Conservation (phyloP, 2,113 vertebrate genomes). For the Carollia perspicillata region DNA sequence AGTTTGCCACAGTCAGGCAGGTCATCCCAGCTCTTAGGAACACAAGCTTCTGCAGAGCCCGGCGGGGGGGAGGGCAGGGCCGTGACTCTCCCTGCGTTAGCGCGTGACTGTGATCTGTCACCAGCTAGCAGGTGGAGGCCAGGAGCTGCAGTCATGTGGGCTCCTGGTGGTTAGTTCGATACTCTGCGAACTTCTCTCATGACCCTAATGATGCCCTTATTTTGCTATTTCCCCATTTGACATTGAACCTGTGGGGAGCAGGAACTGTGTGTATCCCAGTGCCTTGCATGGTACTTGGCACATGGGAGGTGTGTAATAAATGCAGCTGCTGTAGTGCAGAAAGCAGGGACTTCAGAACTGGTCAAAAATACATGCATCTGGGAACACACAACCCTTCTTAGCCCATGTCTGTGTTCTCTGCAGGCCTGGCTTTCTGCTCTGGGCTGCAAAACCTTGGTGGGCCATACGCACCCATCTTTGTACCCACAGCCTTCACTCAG, state of each 20-base stretch:
- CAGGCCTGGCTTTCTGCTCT: background rate
- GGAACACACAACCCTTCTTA: background rate
- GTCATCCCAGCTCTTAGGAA: slow-evolving; percentile 54
- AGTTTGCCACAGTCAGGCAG: slow-evolving; percentile 70
- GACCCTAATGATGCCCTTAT: background rate
- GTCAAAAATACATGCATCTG: background rate
- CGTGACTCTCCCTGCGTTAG: background rate
- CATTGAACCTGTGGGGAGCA: background rate
- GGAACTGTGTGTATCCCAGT: background rate
- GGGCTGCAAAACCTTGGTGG: background rate
- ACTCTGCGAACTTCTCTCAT: fast-evolving
- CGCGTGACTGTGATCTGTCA: background rate
- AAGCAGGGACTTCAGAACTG: background rate
- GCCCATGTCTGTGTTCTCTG: no score
- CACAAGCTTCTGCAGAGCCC: slow-evolving; percentile 21
- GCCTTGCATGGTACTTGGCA: background rate
- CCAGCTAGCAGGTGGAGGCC: background rate
- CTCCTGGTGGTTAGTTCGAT: background rate
- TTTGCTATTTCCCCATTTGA: background rate
- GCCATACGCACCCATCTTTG: background rate
- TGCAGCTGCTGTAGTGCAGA: background rate
- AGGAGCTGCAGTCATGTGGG: background rate
- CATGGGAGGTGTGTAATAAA: fast-evolving
- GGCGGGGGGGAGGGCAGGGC: background rate
- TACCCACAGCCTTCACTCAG: fast-evolving